These are phyloP conservation scores for Gymnoscelis rufifasciata DNA, from an alignment of 2,888 invertebrate genomes.

Conservation along the genomic window DNA sequence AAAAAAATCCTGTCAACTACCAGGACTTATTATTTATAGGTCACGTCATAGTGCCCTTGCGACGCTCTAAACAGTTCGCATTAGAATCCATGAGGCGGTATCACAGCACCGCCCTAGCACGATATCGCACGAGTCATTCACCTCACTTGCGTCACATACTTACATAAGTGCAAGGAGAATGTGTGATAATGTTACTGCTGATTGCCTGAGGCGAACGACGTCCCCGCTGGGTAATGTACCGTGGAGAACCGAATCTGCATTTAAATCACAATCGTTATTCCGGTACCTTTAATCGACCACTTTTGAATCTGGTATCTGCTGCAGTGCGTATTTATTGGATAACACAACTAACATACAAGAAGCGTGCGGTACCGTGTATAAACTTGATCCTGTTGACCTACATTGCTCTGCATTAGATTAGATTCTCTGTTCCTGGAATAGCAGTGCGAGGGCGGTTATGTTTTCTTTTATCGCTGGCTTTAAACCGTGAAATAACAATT, in stretches of 20 bases:
- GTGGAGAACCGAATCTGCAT: neutral
- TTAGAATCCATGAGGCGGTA: neutral
- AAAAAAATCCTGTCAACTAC: too few relatives aligned
- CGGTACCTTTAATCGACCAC: too few relatives aligned
- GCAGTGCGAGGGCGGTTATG: neutral
- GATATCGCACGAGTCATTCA: conserved; percentile 22
- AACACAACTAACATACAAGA: too few relatives aligned
- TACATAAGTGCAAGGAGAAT: conserved; percentile 23
- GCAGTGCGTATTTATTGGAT: too few relatives aligned
- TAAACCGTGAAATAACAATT: too few relatives aligned
- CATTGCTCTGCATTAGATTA: too few relatives aligned
- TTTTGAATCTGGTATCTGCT: too few relatives aligned
- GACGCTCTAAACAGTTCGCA: neutral
- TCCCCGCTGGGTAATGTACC: too few relatives aligned
- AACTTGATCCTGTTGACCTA: too few relatives aligned
- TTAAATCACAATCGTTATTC: neutral
- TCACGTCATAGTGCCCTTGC: neutral
- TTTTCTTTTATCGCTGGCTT: too few relatives aligned
- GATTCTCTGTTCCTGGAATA: too few relatives aligned
- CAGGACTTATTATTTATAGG: neutral
- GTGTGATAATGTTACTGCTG: conserved; percentile 20
- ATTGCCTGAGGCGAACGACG: conserved; percentile 5
- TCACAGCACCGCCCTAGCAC: conserved; percentile 2
- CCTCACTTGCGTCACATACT: conserved; percentile 22
- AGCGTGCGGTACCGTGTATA: too few relatives aligned